These are phyloP conservation scores for Eublepharis macularius DNA, from an alignment of 2,113 vertebrate species.

Conservation along the genomic window DNA sequence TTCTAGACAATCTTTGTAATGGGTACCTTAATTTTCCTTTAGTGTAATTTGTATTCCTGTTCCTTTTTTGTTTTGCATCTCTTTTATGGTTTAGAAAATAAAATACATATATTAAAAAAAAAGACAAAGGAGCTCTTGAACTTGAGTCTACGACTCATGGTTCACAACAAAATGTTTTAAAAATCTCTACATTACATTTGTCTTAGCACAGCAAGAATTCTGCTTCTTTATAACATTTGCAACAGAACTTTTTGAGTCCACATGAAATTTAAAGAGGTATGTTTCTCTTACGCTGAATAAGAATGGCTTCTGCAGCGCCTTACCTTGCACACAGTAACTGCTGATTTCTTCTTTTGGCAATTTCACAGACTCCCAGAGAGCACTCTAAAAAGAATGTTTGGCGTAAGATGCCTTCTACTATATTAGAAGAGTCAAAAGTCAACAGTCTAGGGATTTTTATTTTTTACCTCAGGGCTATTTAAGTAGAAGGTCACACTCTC, in stretches of 20 bases:
- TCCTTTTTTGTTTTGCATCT: no score
- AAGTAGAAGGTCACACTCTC: conserved; percentile 88
- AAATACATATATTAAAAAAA: no score
- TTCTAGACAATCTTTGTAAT: no score
- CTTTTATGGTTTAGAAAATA: no score
- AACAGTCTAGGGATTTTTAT: neutral
- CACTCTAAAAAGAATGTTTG: conserved; percentile 65
- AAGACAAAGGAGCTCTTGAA: neutral
- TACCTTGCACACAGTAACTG: conserved; percentile 76
- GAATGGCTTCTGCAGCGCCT: neutral
- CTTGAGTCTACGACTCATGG: no score
- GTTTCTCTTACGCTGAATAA: accelerated
- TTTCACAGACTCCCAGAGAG: conserved; percentile 85
- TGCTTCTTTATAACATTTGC: neutral
- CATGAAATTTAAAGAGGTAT: neutral
- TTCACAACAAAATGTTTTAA: neutral
- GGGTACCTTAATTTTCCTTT: no score
- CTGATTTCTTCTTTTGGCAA: conserved; percentile 73
- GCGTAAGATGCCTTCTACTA: neutral
- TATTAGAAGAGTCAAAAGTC: neutral
- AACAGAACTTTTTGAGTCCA: neutral
- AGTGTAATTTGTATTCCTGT: no score
- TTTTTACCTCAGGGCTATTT: conserved; percentile 78
- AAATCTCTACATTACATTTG: neutral
- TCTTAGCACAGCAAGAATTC: neutral